These are phyloP conservation scores for Ataeniobius toweri DNA, from an alignment of 2,797 vertebrate genomes.

Conservation along the genomic window DNA sequence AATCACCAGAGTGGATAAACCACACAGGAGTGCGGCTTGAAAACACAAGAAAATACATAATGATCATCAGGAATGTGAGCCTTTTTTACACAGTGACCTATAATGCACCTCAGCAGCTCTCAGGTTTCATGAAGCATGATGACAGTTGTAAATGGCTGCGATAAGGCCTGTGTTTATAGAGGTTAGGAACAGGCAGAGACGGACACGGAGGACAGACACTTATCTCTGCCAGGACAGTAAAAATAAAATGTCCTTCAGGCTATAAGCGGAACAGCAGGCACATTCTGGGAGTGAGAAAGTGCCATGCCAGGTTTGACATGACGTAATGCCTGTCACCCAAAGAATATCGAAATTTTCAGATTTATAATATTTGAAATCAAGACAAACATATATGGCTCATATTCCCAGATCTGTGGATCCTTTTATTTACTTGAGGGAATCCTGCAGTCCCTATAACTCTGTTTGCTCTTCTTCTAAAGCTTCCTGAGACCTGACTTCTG, in stretches of 20 bases:
- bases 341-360: background rate
- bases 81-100: conserved; percentile 42
- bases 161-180: conserved; percentile 80
- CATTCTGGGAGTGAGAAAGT: conserved; percentile 23
- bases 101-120: conserved; percentile 40
- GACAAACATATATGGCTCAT: background rate
- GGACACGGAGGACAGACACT: conserved; percentile 78
- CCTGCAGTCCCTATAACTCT: background rate
- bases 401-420: background rate
- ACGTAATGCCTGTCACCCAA: conserved; percentile 39
- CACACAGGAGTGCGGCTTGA: background rate
- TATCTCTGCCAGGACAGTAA: conserved; percentile 69
- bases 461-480: conserved; percentile 18
- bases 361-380: background rate
- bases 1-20: background rate
- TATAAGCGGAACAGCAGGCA: conserved; percentile 43
- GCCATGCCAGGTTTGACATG: conserved; percentile 28
- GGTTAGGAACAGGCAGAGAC: conserved; percentile 78
- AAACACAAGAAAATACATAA: conserved; percentile 8
- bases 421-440: background rate
- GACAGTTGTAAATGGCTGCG: conserved; percentile 70
- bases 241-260: conserved; percentile 64
- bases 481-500: conserved; percentile 25
- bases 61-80: conserved; percentile 8
- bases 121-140: conserved; percentile 38